These are phyloP conservation scores for Cliona cf. orientalis DNA, from an alignment of 37 sponge, comb jelly and placozoan species.

Conservation along the genomic window DNA sequence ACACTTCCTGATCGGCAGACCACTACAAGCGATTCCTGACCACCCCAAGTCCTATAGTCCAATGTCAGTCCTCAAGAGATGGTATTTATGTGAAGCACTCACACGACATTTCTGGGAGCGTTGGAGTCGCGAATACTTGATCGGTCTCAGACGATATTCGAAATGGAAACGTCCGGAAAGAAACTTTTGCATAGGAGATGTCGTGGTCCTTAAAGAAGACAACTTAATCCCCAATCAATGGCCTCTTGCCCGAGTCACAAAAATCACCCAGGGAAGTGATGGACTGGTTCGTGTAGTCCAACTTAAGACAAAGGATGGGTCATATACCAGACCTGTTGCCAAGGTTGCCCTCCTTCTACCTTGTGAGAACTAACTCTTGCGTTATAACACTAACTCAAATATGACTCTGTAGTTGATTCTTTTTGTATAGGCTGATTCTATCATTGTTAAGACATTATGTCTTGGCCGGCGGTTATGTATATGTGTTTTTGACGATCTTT, in stretches of 20 bases:
- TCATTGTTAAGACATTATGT: not conserved
- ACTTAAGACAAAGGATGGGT: conserved; percentile 10
- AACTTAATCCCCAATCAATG: too few species aligned
- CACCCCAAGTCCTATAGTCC: not conserved
- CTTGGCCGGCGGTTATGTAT: conserved; percentile 14
- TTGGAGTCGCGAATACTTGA: conserved; percentile 26
- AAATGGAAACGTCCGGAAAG: conserved; percentile 9
- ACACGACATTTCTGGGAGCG: conserved; percentile 31
- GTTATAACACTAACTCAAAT: too few species aligned
- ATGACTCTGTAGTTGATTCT: not conserved
- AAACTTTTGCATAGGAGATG: not conserved
- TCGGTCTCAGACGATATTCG: not conserved
- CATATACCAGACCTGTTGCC: conserved; percentile 19
- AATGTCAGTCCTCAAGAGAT: conserved; percentile 4
- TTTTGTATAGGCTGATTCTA: not conserved
- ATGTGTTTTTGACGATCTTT: not conserved
- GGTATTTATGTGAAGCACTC: conserved; percentile 28
- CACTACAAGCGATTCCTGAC: conserved; percentile 17
- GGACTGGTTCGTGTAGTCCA: conserved; percentile 19
- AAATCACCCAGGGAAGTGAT: not conserved
- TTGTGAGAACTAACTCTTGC: not conserved
- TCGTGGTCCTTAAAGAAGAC: too few species aligned
- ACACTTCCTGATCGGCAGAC: conserved; percentile 35
- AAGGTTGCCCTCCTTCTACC: conserved; percentile 17
- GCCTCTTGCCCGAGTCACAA: conserved; percentile 1